These are phyloP conservation scores for Epinotia demarniana DNA, from an alignment of 2,888 invertebrate genomes.

Conservation along the genomic window DNA sequence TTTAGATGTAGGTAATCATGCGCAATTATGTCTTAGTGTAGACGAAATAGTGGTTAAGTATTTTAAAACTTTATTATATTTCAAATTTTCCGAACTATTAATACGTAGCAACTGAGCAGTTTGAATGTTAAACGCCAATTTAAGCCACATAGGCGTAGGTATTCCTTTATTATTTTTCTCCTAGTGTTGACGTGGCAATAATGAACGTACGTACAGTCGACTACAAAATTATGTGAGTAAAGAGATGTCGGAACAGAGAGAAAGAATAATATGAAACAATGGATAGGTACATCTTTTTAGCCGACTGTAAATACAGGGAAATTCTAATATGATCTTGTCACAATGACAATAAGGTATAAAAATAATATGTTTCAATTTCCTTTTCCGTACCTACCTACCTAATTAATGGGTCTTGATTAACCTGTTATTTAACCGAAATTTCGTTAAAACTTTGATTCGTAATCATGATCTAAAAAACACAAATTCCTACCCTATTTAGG, in stretches of 20 bases:
- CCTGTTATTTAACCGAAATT: constrained; percentile 5
- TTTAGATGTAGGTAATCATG: constrained; percentile 23
- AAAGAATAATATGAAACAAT: no score
- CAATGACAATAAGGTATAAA: no score
- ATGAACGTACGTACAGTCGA: not conserved
- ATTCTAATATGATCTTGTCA: no score
- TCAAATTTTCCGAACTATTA: constrained; percentile 7
- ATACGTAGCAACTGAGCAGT: constrained; percentile 20
- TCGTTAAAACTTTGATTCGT: not conserved
- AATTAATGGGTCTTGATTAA: not conserved
- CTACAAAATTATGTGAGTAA: no score
- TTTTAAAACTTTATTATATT: constrained; percentile 21
- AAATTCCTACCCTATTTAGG: not conserved
- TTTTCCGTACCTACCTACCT: not conserved
- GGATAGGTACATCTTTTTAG: no score
- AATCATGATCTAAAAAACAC: not conserved
- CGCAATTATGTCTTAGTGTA: constrained; percentile 35
- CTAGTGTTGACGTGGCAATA: constrained; percentile 13
- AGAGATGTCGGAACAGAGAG: no score
- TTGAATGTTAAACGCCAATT: constrained; percentile 6
- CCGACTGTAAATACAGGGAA: no score
- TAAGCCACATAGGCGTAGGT: not conserved
- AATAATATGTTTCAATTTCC: no score
- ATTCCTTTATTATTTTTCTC: no score
- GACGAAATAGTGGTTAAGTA: constrained; percentile 21